Base-by-base conservation (phyloP, 2,113 vertebrate genomes). In the Paradisaea rubra region DNA sequence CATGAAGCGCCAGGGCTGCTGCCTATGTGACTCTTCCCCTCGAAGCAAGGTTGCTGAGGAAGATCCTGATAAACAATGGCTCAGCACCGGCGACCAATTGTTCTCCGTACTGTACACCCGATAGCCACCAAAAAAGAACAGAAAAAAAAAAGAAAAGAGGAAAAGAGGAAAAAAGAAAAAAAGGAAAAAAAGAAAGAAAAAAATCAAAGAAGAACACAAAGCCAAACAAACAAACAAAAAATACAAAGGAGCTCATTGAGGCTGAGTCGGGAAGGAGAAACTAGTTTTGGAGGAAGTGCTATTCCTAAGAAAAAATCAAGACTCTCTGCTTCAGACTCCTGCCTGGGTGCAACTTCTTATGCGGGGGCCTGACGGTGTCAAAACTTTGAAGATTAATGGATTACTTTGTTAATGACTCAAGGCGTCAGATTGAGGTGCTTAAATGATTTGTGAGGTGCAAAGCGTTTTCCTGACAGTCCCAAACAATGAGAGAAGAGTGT, bases 331-430 rank as follows among this genome's bases (percentile, higher is more conserved):
- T 93, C 86, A 94, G 95, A 90, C 72, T 97, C 87, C 78, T 87
- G 96, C 83, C 71, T 96, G 95, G 95, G 85, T 95, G 95, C 94
- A 98, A 98, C 97, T 96, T 96, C 96, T 97, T 98, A 97, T 97
- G 98, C 44, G 72, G 95, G 96, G 97, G 97, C 95, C 95, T 96
- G 96, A 78, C 96, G 90, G 97, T 98, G 98, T 98, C 98, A 98
- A 98, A 98, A 98, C 98, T 98, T 98, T 98, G 97, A 98, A 98
- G 98, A 99, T 98, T 98, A 98, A 98, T 98, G 98, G 98, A 98
- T 98, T 97, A 98, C 98, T 98, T 98, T 98, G 98, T 98, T 98
- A 99, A 98, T 98, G 98, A 98, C 98, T 98, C 96, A 93, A 97
- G 98, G 98, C 98, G 98, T 98, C 98, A 97, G 95, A 97, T 97